Percentiles rank a stretch among this genome's conserved stretches.
Evolutionary conservation across 1,140 invertebrate species (phyloP).

Genomic region (Bacillus rossius): DNA sequence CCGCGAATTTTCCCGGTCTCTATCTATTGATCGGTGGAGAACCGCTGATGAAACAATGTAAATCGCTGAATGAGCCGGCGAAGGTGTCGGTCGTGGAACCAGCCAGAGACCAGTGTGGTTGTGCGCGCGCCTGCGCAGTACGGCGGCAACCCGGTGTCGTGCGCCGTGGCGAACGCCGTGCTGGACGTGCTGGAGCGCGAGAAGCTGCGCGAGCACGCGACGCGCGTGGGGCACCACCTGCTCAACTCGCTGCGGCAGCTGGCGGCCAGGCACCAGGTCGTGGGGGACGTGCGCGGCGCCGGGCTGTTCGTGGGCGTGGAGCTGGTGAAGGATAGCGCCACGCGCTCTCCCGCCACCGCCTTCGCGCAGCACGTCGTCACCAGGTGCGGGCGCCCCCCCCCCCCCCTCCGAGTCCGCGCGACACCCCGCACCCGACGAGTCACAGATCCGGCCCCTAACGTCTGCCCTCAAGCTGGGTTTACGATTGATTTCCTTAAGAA

Average conservation of each 20-base stretch:
- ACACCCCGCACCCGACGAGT: too few relatives aligned
- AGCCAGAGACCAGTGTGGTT: too few relatives aligned
- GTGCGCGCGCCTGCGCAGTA: slow-evolving; percentile 62
- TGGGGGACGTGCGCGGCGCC: slow-evolving; percentile 84
- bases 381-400: slow-evolving; percentile 42
- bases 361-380: slow-evolving; percentile 77
- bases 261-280: slow-evolving; percentile 64
- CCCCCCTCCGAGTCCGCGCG: too few relatives aligned
- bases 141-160: slow-evolving; percentile 97
- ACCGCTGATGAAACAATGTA: too few relatives aligned
- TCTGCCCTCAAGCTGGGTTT: too few relatives aligned
- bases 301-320: slow-evolving; percentile 95
- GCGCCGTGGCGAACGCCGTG: slow-evolving; percentile 92
- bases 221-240: slow-evolving; percentile 74
- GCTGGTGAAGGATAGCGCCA: slow-evolving; percentile 73
- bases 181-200: slow-evolving; percentile 91
- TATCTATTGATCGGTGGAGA: too few relatives aligned
- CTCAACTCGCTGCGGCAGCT: slow-evolving; percentile 62
- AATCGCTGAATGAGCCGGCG: too few relatives aligned
- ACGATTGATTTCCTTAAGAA: too few relatives aligned
- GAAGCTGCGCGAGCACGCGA: slow-evolving; percentile 74
- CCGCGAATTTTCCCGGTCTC: too few relatives aligned
- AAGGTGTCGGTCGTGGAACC: too few relatives aligned
- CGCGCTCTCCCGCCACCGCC: slow-evolving; percentile 73
- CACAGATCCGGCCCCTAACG: too few relatives aligned